These are phyloP conservation scores for Pedetes capensis DNA, from an alignment of 2,113 vertebrate genomes.

Conservation along the genomic window DNA sequence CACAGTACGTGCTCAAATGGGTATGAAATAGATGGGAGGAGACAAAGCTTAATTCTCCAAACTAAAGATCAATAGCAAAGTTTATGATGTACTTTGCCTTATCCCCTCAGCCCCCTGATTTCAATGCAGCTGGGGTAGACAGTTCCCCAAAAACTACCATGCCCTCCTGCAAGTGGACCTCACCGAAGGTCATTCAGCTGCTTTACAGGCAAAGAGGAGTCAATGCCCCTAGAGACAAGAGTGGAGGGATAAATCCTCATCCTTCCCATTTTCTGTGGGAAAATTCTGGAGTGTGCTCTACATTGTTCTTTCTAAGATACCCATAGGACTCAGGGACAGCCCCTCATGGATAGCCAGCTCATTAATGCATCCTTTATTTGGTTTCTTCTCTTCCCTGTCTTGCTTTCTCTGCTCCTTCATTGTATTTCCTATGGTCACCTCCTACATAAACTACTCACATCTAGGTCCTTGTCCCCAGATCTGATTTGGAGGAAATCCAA, in stretches of 20 bases:
- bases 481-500: background rate
- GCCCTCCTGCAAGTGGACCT: background rate
- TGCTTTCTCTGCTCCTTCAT: background rate
- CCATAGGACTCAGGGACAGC: background rate
- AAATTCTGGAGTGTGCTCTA: background rate
- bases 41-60: background rate
- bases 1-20: background rate
- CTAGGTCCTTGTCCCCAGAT: background rate
- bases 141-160: background rate
- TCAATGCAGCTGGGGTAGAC: background rate
- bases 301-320: background rate
- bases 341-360: no score
- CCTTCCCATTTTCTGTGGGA: background rate
- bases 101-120: background rate
- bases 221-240: background rate
- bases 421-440: background rate
- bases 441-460: background rate
- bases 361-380: fast-evolving
- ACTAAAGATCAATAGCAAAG: background rate
- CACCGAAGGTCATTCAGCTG: background rate
- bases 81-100: fast-evolving
- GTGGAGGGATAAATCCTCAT: background rate
- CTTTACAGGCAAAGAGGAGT: background rate
- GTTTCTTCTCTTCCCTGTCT: background rate
- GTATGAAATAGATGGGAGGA: background rate